Conservation (phyloP, 1,140 invertebrate species). For the Heliconius congener region DNA sequence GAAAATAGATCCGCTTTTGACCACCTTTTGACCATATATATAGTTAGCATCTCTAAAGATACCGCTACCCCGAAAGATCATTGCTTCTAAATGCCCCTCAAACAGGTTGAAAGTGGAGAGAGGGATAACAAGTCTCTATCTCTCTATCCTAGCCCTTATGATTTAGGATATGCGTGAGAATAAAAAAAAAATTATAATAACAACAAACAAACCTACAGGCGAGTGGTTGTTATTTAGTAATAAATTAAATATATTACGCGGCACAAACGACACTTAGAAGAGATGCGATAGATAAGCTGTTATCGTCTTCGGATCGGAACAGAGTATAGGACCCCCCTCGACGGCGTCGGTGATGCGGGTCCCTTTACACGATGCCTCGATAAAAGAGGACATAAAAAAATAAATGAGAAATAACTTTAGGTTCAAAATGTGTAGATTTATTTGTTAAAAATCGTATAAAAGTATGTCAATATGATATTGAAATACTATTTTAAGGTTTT, state of each 20-base stretch:
- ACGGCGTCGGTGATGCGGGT: background rate
- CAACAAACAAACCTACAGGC: background rate
- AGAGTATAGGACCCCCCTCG: background rate
- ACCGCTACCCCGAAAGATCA: too few relatives aligned
- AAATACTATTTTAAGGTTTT: too few relatives aligned
- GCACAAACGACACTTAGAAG: constrained; percentile 13
- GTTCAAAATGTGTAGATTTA: background rate
- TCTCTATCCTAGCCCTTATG: too few relatives aligned
- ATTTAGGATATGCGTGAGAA: too few relatives aligned
- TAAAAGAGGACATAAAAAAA: background rate
- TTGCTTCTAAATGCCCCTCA: too few relatives aligned
- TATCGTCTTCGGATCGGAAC: constrained; percentile 20
- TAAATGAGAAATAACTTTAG: background rate
- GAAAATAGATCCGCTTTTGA: too few relatives aligned
- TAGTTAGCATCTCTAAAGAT: too few relatives aligned
- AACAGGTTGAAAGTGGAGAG: too few relatives aligned
- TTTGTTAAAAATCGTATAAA: background rate
- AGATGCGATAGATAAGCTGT: constrained; percentile 22
- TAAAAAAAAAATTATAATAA: background rate
- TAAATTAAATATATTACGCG: constrained; percentile 17
- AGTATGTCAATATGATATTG: background rate
- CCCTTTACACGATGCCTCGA: background rate
- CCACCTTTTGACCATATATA: too few relatives aligned
- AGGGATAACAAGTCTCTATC: too few relatives aligned
- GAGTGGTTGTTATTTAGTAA: background rate